Evolutionary conservation across 2,113 vertebrate species (phyloP).

Genomic region (Poicephalus meyeri): DNA sequence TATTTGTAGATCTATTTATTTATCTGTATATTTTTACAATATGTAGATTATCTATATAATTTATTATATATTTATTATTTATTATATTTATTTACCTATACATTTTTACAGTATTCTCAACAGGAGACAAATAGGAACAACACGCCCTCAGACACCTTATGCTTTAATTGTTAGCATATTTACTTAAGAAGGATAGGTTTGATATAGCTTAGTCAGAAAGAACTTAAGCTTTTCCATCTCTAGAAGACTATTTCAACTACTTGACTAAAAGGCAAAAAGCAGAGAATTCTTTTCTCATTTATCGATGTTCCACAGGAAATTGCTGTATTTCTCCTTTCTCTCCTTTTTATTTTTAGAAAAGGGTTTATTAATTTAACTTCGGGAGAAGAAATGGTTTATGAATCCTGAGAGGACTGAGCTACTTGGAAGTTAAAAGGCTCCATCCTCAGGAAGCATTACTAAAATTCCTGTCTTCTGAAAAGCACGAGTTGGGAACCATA

Average conservation of each 20-base stretch:
- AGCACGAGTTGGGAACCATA: not conserved
- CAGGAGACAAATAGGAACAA: not conserved
- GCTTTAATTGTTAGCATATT: not conserved
- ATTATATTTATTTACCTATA: not conserved
- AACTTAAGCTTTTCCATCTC: not conserved
- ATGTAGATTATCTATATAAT: not conserved
- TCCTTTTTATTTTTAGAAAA: not conserved
- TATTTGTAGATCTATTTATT: conserved; percentile 13
- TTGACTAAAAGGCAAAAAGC: not conserved
- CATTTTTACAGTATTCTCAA: not conserved
- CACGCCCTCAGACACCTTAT: not conserved
- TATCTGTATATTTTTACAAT: not conserved
- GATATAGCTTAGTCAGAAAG: not conserved
- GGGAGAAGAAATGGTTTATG: not conserved
- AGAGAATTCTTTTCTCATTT: not conserved
- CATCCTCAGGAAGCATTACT: not conserved
- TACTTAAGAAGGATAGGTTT: not conserved
- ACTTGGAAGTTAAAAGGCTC: not conserved
- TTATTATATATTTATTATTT: not conserved
- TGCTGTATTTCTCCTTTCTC: not conserved
- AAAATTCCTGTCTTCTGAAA: not conserved
- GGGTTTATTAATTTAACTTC: not conserved
- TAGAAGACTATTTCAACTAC: not conserved
- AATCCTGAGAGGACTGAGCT: not conserved
- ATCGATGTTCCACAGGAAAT: not conserved